Evolutionary conservation across 2,797 vertebrate species (phyloP).

Genomic region (Centropyge bicolor): DNA sequence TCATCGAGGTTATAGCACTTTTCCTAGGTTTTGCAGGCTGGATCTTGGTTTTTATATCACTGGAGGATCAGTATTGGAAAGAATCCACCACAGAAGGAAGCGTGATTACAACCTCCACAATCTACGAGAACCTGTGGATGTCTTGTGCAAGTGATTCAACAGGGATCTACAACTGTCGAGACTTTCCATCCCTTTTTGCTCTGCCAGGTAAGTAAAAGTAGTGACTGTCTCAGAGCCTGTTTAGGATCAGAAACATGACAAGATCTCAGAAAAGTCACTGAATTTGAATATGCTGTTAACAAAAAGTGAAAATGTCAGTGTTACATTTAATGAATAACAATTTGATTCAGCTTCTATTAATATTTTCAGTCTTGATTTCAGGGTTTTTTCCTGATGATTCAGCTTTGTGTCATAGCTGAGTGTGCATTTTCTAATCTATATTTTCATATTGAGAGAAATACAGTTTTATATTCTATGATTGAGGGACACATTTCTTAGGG

Average conservation of each 20-base stretch:
- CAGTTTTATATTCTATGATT: background rate
- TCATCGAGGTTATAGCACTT: slow-evolving; percentile 85
- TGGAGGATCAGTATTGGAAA: slow-evolving; percentile 89
- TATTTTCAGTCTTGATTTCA: background rate
- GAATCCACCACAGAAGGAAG: slow-evolving; percentile 89
- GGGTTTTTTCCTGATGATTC: slow-evolving; percentile 43
- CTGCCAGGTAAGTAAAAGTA: slow-evolving; percentile 86
- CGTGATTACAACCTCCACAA: slow-evolving; percentile 89
- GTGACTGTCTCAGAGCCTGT: background rate
- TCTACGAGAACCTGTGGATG: slow-evolving; percentile 95
- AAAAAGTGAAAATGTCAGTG: background rate
- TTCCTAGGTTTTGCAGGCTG: slow-evolving; percentile 84
- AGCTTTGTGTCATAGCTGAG: slow-evolving; percentile 51
- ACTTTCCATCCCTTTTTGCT: slow-evolving; percentile 91
- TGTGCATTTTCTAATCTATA: slow-evolving; percentile 46
- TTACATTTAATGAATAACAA: background rate
- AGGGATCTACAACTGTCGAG: slow-evolving; percentile 89
- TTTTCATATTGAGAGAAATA: background rate
- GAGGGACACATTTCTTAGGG: background rate
- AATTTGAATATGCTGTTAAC: background rate
- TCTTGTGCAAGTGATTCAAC: slow-evolving; percentile 93
- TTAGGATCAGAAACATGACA: background rate
- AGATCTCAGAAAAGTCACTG: background rate
- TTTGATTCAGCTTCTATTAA: background rate
- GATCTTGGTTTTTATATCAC: slow-evolving; percentile 85